Percentiles rank a stretch among this genome's conserved stretches.
Conservation (phyloP, 2,888 invertebrate species). For the Sialis fuliginosa region DNA sequence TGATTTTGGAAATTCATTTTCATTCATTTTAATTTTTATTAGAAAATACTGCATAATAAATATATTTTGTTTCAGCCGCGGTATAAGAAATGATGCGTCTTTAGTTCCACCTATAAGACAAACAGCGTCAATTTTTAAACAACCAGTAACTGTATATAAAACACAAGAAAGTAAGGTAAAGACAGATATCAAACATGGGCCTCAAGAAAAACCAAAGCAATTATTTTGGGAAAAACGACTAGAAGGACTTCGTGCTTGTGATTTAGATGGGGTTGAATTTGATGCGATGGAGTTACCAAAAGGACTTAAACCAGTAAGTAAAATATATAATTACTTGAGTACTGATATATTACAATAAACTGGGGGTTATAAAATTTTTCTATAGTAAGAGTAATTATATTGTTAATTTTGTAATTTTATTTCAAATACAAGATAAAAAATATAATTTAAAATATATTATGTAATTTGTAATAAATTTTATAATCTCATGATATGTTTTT, state of each 20-base stretch:
- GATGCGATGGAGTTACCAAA: slow-evolving; percentile 73
- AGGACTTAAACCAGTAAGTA: slow-evolving; percentile 44
- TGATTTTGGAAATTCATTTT: too few species aligned
- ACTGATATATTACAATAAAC: too few species aligned
- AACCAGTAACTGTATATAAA: slow-evolving; percentile 91
- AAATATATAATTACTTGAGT: too few species aligned
- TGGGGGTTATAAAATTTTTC: too few species aligned
- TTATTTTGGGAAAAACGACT: slow-evolving; percentile 67
- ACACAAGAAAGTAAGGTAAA: slow-evolving; percentile 84
- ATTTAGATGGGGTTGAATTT: slow-evolving; percentile 66
- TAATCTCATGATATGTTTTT: too few species aligned
- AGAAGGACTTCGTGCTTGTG: slow-evolving; percentile 73
- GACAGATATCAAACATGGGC: slow-evolving; percentile 77
- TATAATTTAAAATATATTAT: too few species aligned
- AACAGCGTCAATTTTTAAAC: slow-evolving; percentile 96
- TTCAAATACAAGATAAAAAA: too few species aligned
- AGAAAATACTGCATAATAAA: too few species aligned
- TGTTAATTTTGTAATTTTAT: too few species aligned
- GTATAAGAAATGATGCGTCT: slow-evolving; percentile 72
- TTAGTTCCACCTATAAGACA: slow-evolving; percentile 89
- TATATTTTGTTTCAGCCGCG: slow-evolving; percentile 35
- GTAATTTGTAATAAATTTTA: too few species aligned
- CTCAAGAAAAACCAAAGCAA: slow-evolving; percentile 84
- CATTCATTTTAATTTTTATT: too few species aligned
- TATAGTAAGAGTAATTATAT: too few species aligned